Evolutionary conservation across 2,113 vertebrate species (phyloP).

Genomic region (Sylvilagus bachmani): DNA sequence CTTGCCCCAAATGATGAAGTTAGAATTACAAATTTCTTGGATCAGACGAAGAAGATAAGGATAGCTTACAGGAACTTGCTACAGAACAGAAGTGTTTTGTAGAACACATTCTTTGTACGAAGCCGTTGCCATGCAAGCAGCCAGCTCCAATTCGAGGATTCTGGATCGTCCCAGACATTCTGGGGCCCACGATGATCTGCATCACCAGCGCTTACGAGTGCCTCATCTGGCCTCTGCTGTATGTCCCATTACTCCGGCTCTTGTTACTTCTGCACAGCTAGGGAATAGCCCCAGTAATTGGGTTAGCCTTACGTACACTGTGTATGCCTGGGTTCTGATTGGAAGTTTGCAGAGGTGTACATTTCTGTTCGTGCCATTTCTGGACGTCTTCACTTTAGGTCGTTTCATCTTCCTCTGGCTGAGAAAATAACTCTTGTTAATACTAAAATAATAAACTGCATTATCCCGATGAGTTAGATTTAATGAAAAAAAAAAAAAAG

Average conservation of each 20-base stretch:
- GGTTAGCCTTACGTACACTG: neutral
- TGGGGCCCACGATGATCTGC: conserved; percentile 97
- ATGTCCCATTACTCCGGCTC: conserved; percentile 71
- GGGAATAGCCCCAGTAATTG: neutral
- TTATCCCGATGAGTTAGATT: neutral
- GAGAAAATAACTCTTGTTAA: conserved; percentile 15
- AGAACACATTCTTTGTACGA: conserved; percentile 97
- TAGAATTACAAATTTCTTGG: no score
- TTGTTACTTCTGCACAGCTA: neutral
- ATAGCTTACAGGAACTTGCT: conserved; percentile 95
- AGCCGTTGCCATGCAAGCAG: conserved; percentile 92
- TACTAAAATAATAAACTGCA: neutral
- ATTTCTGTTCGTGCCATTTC: neutral
- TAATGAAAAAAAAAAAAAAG: no score
- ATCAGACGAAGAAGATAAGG: conserved; percentile 97
- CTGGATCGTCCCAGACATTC: conserved; percentile 95
- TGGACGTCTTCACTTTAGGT: conserved; percentile 13
- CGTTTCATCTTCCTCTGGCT: neutral
- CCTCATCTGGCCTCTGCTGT: conserved; percentile 94
- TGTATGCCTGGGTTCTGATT: conserved; percentile 52
- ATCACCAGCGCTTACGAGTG: conserved; percentile 95
- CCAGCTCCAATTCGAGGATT: conserved; percentile 94
- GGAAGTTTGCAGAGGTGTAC: neutral
- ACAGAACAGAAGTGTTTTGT: conserved; percentile 96
- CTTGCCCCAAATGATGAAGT: no score